Base-by-base conservation (phyloP, 2,888 invertebrate species). In the Hydrotaea diabolus region DNA sequence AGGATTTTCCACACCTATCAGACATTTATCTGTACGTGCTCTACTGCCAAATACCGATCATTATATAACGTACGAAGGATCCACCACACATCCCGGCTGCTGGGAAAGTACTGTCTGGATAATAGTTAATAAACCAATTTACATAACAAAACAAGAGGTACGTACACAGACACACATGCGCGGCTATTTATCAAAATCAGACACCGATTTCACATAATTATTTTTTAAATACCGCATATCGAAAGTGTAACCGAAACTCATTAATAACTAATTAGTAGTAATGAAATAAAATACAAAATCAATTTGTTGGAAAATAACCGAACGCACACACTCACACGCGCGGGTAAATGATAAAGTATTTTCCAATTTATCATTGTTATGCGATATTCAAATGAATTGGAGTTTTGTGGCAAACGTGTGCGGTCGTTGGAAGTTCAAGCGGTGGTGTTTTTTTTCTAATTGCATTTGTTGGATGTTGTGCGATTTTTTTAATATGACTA, bases 101-200 rank as follows among this genome's bases (percentile, higher is more conserved):
- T 98, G 98, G 96, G 99, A 99, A 93, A 99, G 99, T n/a, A 98
- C 98, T 53, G 98, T 98, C 82, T 99, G 99, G 99, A 96, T 99
- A 90, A 97, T 99, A 90, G 95, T 98, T 93, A 99, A 99, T 93
- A 98, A 98, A 93, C 99, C 99, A 86, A 97, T 99, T 91, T 98
- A 98, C 94, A 97, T 99, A 91, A 97, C 98, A 88, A 96, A 96
- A 91, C 97, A 97, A 92, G 98, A 99, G 96, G 98, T 98, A 93
- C 88, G 86, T 43, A 55, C 21, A 26, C 11, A 19, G 19, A 36
- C 15, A 64, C 13, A 23, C 9, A 31, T 23, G 39, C 13, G 9
- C 39, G 9, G 9, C 8, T 8, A 39, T 11, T 13, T 39, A 36
- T 36, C 36, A 36, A 5, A 3, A 23, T 23, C 21, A 8, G n/a